Percentiles rank a stretch among this genome's conserved stretches.
Conservation (phyloP, 2,888 invertebrate genomes). For the Mimachlamys varia region DNA sequence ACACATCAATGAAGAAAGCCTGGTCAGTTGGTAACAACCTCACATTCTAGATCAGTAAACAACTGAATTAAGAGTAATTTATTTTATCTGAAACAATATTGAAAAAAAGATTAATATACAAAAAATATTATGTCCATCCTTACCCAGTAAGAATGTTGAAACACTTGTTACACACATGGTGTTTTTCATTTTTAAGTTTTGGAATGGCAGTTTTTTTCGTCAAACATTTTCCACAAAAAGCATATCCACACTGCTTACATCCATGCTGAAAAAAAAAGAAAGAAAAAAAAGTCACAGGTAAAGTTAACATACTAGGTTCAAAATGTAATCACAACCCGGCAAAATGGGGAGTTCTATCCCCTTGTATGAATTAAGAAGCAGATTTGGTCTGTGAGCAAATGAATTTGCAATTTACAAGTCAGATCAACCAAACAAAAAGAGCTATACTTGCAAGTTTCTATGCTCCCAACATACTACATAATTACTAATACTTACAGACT, state of each 20-base stretch:
- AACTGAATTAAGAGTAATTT: no score
- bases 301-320: neutral
- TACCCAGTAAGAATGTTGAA: constrained; percentile 80
- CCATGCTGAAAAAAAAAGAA: constrained; percentile 86
- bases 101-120: neutral
- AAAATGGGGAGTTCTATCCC: neutral
- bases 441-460: no score
- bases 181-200: constrained; percentile 85
- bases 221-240: constrained; percentile 92
- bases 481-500: no score
- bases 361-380: no score
- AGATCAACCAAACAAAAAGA: no score
- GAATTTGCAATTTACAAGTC: no score
- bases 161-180: constrained; percentile 87
- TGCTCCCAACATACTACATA: no score
- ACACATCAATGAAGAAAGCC: no score
- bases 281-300: neutral
- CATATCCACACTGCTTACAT: constrained; percentile 92
- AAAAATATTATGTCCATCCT: constrained; percentile 45
- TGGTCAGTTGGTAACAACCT: no score
- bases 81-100: no score
- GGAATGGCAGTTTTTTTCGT: constrained; percentile 87
- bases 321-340: neutral
- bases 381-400: no score
- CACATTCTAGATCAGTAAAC: no score